Percentiles rank a stretch among this genome's conserved stretches.
Evolutionary conservation across 2,888 invertebrate genomes (phyloP).

Genomic region (Bedellia somnulentella): DNA sequence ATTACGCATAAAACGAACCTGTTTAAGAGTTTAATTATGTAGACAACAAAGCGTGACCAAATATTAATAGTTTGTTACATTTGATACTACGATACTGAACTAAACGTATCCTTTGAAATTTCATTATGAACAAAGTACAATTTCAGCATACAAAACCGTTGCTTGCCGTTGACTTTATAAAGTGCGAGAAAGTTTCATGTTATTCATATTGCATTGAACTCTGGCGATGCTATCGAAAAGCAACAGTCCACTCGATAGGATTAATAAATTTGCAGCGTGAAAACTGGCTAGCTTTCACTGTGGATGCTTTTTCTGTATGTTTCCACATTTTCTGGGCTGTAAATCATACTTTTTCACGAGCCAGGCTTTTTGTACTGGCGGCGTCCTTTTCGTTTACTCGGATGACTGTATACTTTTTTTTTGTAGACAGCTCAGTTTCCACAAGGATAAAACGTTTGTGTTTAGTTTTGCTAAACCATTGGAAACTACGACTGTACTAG

Average conservation of each 20-base stretch:
- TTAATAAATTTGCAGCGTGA: constrained; percentile 58
- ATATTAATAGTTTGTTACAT: too few species aligned
- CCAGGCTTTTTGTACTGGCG: constrained; percentile 48
- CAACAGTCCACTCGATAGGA: constrained; percentile 28
- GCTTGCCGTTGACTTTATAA: too few species aligned
- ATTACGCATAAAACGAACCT: too few species aligned
- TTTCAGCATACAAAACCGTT: too few species aligned
- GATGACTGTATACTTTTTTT: constrained; percentile 32
- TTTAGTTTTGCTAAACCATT: constrained; percentile 21
- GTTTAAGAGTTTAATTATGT: too few species aligned
- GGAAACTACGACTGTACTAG: too few species aligned
- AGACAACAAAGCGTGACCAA: too few species aligned
- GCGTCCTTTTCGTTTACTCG: constrained; percentile 32
- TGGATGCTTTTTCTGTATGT: constrained; percentile 51
- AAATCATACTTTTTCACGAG: constrained; percentile 62
- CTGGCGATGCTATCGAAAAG: neutral
- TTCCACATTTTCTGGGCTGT: constrained; percentile 60
- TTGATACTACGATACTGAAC: too few species aligned
- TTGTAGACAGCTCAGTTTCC: constrained; percentile 8
- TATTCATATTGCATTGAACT: too few species aligned
- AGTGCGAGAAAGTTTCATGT: too few species aligned
- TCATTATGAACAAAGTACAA: too few species aligned
- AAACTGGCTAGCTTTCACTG: constrained; percentile 48
- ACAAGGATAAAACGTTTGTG: constrained; percentile 36
- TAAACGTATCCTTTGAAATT: too few species aligned